These are phyloP conservation scores for Cephus spinipes DNA, from an alignment of 2,888 invertebrate species.

Conservation along the genomic window DNA sequence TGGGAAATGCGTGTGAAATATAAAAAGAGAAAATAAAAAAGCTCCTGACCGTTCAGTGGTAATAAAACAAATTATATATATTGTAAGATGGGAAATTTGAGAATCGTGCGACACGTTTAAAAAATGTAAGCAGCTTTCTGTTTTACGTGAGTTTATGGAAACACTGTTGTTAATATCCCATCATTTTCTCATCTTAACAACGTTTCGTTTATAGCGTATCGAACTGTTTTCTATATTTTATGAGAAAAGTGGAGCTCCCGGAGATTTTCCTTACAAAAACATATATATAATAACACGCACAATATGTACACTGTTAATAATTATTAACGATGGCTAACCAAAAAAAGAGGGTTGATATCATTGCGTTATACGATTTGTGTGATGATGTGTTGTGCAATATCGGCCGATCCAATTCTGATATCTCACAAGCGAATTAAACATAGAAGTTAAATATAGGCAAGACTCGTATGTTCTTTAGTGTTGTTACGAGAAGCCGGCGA, in stretches of 20 bases:
- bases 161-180: too few species aligned
- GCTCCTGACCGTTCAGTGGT: neutral
- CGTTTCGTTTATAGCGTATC: too few species aligned
- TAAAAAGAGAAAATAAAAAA: neutral
- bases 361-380: neutral
- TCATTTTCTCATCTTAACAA: too few species aligned
- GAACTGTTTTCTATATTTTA: neutral
- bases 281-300: neutral
- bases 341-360: neutral
- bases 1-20: neutral
- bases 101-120: neutral
- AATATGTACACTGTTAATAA: neutral
- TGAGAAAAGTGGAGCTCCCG: neutral
- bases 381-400: neutral
- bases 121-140: neutral
- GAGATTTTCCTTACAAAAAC: neutral
- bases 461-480: neutral
- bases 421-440: neutral
- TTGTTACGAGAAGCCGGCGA: neutral
- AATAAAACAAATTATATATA: neutral
- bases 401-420: neutral
- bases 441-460: neutral
- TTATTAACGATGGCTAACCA: neutral
- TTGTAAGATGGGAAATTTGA: neutral
- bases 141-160: too few species aligned